Conservation (phyloP, 2,888 invertebrate species). For the Elysia crispata region DNA sequence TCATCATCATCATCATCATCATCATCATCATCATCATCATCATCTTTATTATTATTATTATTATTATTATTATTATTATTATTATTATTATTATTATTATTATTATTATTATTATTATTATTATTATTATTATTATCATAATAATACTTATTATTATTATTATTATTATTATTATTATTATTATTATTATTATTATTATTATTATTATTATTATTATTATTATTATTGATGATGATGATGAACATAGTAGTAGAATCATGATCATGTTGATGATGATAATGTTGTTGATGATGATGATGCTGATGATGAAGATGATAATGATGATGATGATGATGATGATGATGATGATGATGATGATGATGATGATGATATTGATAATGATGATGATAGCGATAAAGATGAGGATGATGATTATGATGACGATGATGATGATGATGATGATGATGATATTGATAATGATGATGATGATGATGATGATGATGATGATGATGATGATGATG, state of each 20-base stretch:
- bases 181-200: too few relatives aligned
- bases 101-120: slow-evolving; percentile 24
- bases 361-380: too few relatives aligned
- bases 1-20: slow-evolving; percentile 3
- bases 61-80: slow-evolving; percentile 25
- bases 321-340: background rate
- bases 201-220: too few relatives aligned
- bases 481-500: background rate
- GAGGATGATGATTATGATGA: too few relatives aligned
- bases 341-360: background rate
- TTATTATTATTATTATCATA: too few relatives aligned
- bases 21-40: background rate
- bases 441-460: slow-evolving; percentile 6
- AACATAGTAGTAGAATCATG: background rate
- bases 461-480: slow-evolving; percentile 5
- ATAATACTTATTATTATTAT: too few relatives aligned
- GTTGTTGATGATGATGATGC: background rate
- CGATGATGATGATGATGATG: background rate
- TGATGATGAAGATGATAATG: background rate
- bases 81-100: slow-evolving; percentile 20
- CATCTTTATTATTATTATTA: background rate
- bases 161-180: too few relatives aligned
- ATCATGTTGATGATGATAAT: slow-evolving; percentile 6
- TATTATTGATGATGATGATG: background rate
- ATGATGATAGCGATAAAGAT: background rate